phyloP scores from a whole-genome alignment of 2,113 vertebrate species.

The Naja naja region DNA sequence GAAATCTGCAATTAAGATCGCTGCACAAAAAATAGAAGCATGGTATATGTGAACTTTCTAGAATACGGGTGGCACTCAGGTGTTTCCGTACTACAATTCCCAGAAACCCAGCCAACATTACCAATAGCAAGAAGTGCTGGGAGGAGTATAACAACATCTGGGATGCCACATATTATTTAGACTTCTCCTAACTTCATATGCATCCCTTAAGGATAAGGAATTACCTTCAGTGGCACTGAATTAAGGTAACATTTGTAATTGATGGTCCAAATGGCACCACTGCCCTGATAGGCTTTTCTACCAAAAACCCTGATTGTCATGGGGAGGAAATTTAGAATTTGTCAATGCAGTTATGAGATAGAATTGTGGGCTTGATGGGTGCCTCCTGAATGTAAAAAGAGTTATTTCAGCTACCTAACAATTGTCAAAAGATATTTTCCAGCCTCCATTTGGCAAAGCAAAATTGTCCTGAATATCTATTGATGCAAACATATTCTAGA shows the following conservation, averaged over 20 bases:
- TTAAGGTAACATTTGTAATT: neutral
- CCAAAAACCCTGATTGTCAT: neutral
- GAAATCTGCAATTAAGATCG: neutral
- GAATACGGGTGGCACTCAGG: neutral
- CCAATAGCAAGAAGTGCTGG: neutral
- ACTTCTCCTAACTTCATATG: neutral
- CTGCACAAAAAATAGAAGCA: neutral
- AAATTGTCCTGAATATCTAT: too few species aligned
- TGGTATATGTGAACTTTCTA: neutral
- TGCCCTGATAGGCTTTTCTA: neutral
- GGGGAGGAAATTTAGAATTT: neutral
- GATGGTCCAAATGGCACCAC: neutral
- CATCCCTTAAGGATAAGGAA: neutral
- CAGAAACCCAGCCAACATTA: neutral
- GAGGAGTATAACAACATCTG: neutral
- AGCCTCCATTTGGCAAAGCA: neutral
- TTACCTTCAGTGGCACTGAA: neutral
- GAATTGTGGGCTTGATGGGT: neutral
- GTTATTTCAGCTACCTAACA: neutral
- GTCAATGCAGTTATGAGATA: neutral
- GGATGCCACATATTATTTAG: neutral
- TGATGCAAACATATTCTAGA: neutral
- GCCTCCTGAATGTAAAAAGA: neutral
- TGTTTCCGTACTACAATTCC: neutral
- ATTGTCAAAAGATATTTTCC: neutral